Conservation (phyloP, 53 echinoderm and acorn worm genomes). For the Paelopatides confundens region DNA sequence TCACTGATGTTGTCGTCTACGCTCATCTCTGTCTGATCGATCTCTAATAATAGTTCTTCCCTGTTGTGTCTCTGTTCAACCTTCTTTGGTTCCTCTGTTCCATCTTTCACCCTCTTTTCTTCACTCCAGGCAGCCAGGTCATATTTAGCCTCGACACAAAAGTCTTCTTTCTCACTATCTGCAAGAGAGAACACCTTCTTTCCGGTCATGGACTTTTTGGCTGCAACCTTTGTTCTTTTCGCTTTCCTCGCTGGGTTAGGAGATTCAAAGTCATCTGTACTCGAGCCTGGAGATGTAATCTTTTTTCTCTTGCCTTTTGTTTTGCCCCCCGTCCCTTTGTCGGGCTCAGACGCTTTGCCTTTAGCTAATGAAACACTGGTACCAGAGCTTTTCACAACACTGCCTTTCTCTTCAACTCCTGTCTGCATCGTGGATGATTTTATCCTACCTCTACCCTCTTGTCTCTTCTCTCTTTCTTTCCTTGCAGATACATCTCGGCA, state of each 20-base stretch:
- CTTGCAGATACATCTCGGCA: no score
- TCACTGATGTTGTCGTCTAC: background rate
- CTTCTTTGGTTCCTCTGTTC: background rate
- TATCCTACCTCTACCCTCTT: background rate
- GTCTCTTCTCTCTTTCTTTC: background rate
- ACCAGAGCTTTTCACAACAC: background rate
- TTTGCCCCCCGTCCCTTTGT: background rate
- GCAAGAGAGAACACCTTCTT: slow-evolving; percentile 42
- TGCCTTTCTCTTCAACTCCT: background rate
- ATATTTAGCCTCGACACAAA: background rate
- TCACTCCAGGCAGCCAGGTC: background rate
- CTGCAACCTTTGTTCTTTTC: slow-evolving; percentile 2
- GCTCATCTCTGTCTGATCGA: no score
- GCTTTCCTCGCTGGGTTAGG: slow-evolving; percentile 40
- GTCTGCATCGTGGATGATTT: background rate
- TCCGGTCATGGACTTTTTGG: background rate
- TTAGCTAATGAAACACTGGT: background rate
- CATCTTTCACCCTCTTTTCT: background rate
- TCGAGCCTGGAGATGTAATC: background rate
- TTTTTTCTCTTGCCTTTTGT: slow-evolving; percentile 18
- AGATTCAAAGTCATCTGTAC: slow-evolving; percentile 59
- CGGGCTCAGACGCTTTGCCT: background rate
- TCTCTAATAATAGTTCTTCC: background rate
- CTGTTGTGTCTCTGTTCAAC: background rate
- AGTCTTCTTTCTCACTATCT: background rate